These are phyloP conservation scores for Cerceris rybyensis DNA, from an alignment of 2,888 invertebrate species.

Conservation along the genomic window DNA sequence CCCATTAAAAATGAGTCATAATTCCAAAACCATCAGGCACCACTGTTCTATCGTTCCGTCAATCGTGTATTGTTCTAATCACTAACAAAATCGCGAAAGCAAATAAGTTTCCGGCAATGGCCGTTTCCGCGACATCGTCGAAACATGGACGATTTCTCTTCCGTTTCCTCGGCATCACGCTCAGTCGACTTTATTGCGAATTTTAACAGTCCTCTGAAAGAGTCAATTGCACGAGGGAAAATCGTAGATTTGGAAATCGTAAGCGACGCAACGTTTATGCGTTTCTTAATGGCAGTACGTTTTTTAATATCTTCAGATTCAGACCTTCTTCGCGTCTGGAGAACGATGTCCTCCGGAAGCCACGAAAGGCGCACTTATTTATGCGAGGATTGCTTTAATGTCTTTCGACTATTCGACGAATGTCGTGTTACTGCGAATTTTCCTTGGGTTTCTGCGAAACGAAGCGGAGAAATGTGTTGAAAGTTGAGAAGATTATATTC, in stretches of 20 bases:
- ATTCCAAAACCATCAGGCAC: too few relatives aligned
- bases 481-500: too few relatives aligned
- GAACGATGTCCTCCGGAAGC: constrained; percentile 15
- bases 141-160: background rate
- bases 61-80: too few relatives aligned
- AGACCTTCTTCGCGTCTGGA: background rate
- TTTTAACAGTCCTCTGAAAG: constrained; percentile 14
- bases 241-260: constrained; percentile 36
- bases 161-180: background rate
- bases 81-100: background rate
- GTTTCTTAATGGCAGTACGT: constrained; percentile 44
- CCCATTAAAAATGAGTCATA: background rate
- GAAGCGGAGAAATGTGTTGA: background rate
- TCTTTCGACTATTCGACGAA: constrained; percentile 46
- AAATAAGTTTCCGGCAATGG: background rate
- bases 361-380: constrained; percentile 49
- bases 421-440: constrained; percentile 40
- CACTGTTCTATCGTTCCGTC: too few relatives aligned
- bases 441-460: constrained; percentile 41
- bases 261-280: constrained; percentile 46
- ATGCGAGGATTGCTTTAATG: constrained; percentile 65
- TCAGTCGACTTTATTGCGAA: constrained; percentile 24
- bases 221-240: background rate
- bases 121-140: background rate
- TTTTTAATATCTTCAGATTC: constrained; percentile 59